Evolutionary conservation across 2,113 vertebrate species (phyloP).

Genomic region (Apodemus sylvaticus): DNA sequence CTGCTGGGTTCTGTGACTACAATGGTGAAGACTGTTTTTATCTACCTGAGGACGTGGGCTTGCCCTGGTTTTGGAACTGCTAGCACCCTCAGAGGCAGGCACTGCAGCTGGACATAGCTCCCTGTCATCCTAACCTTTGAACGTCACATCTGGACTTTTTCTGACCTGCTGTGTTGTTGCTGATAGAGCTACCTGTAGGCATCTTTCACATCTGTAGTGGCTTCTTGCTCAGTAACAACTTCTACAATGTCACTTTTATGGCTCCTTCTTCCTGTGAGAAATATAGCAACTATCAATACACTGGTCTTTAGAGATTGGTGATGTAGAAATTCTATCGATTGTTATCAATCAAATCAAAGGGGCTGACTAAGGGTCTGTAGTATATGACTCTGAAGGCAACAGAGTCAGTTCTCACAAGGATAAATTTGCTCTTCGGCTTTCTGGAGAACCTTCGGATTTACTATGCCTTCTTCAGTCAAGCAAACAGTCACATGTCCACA

Average conservation of each 20-base stretch:
- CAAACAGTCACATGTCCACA: neutral
- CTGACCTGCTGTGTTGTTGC: neutral
- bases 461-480: neutral
- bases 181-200: neutral
- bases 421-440: neutral
- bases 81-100: neutral
- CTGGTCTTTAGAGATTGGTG: neutral
- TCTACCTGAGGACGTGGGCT: neutral
- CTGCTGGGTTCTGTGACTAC: neutral
- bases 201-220: neutral
- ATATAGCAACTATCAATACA: neutral
- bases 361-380: neutral
- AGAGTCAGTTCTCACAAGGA: neutral
- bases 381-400: neutral
- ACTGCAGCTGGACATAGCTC: neutral
- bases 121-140: neutral
- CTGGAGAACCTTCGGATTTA: neutral
- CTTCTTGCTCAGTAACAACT: neutral
- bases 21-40: fast-evolving
- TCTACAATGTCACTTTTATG: neutral
- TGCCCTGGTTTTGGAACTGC: neutral
- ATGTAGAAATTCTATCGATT: neutral
- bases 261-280: neutral
- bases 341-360: neutral
- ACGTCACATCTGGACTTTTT: neutral